Evolutionary conservation across 2,797 vertebrate genomes (phyloP), one percentile per base, ranked within the genome.

Genomic region (Halcyon smyrnensis): DNA sequence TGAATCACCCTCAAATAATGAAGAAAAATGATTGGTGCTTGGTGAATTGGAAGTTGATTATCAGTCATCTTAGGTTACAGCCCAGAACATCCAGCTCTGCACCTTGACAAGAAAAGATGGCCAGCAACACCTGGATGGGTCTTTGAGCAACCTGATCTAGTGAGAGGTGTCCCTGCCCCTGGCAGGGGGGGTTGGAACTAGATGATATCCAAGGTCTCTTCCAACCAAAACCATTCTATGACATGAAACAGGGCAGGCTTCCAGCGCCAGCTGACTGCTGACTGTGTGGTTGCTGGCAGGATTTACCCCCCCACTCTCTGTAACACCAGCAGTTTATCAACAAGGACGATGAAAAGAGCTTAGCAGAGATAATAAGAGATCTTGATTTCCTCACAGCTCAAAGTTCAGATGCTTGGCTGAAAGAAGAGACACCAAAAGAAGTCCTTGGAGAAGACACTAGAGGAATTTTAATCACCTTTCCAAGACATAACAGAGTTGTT

Each of bases 21-120:
- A 73, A 74, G 53, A 87, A 78, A 89, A 78, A 30, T 50, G 15
- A 56, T 65, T 82, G 57, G 39, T 87, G 62, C 70, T 89, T 85
- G 71, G 24, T 25, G 41, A 64, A 59, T n/a, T 21, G 16, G 36
- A 76, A 59, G 46, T 30, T 84, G 57, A 53, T 95, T 75, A 71
- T 91, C 88, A 48, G 8, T 89, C 64, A 57, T 87, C 67, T 69
- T n/a, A 53, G 76, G 70, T 87, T 95, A 37, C 48, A 75, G 2
- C 75, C 30, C 13, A 34, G 14, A 60, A 46, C 6, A 24, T 64
- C 50, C 45, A 25, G 3, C 41, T 32, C 8, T 59, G 56, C 75
- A 32, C 2, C 65, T 54, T 36, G 20, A 69, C 17, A 28, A 50
- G 53, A 89, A n/a, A 37, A 63, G n/a, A 4, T 13, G 41, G 28